Conservation (phyloP, 2,113 vertebrate genomes). For the Rhynchopsitta pachyrhyncha region DNA sequence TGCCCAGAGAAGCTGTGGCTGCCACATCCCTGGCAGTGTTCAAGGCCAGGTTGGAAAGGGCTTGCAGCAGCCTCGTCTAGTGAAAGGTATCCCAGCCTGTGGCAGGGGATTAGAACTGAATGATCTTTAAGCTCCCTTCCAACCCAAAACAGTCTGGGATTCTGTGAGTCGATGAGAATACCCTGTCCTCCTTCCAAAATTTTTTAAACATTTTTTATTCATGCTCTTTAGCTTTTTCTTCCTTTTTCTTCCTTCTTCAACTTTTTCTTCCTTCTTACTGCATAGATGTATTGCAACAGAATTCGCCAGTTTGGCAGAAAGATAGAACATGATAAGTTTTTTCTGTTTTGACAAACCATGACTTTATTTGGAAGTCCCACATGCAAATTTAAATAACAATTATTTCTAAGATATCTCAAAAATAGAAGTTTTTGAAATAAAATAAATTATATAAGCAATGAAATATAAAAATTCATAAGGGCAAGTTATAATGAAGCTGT, state of each 20-base stretch:
- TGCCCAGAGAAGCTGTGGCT: neutral
- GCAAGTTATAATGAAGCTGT: neutral
- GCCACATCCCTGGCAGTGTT: neutral
- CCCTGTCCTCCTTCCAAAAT: neutral
- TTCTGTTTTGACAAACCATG: neutral
- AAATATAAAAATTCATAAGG: neutral
- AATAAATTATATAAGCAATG: neutral
- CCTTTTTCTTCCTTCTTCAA: neutral
- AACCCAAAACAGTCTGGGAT: neutral
- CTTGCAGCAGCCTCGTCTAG: neutral
- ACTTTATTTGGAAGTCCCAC: neutral
- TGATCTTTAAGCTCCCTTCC: neutral
- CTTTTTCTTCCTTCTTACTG: neutral
- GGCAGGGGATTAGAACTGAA: neutral
- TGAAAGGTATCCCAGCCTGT: neutral
- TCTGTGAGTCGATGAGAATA: neutral
- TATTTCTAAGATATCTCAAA: neutral
- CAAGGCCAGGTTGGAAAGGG: neutral
- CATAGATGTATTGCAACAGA: neutral
- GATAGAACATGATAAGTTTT: neutral
- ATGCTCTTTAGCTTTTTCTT: neutral
- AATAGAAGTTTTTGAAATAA: neutral
- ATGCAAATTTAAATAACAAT: neutral
- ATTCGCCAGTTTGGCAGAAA: neutral
- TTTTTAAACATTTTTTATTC: neutral